Evolutionary conservation across 1,140 invertebrate genomes (phyloP).

Genomic region (Scaptomyza graminum): DNA sequence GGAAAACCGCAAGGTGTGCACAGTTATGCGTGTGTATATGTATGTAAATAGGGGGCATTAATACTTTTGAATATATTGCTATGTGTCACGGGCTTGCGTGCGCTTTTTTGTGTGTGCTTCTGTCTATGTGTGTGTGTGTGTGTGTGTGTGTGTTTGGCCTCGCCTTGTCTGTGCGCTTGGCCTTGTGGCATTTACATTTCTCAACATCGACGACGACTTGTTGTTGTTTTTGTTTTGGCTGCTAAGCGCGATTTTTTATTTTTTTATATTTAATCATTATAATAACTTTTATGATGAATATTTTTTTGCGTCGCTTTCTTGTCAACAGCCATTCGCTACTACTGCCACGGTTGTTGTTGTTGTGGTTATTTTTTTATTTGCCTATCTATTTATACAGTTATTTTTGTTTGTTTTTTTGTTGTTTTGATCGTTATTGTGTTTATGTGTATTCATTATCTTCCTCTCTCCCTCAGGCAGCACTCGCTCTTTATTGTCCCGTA

Average conservation of each 20-base stretch:
- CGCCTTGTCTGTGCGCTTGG: constrained; percentile 78
- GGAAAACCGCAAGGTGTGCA: constrained; percentile 55
- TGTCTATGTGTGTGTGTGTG: constrained; percentile 31
- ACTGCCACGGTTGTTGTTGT: constrained; percentile 29
- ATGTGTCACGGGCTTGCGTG: constrained; percentile 76
- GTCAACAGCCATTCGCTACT: constrained; percentile 45
- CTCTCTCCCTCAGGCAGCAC: constrained; percentile 4
- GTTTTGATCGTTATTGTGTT: constrained; percentile 45
- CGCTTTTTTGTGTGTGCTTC: constrained; percentile 28
- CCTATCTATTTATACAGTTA: constrained; percentile 46
- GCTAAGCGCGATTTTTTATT: constrained; percentile 50
- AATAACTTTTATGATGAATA: constrained; percentile 71
- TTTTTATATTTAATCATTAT: constrained; percentile 73
- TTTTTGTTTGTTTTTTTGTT: constrained; percentile 35
- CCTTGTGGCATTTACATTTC: constrained; percentile 82
- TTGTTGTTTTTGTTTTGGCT: constrained; percentile 26
- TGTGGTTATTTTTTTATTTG: constrained; percentile 62
- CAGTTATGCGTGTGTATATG: constrained; percentile 34
- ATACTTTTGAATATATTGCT: constrained; percentile 47
- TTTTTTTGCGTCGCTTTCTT: constrained; percentile 68
- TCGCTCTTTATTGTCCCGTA: constrained; percentile 7
- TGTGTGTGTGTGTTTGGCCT: constrained; percentile 69
- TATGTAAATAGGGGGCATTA: constrained; percentile 28
- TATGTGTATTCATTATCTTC: constrained; percentile 29
- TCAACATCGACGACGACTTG: constrained; percentile 60